Conservation (phyloP, 2,113 vertebrate genomes). For the Suricata suricatta region DNA sequence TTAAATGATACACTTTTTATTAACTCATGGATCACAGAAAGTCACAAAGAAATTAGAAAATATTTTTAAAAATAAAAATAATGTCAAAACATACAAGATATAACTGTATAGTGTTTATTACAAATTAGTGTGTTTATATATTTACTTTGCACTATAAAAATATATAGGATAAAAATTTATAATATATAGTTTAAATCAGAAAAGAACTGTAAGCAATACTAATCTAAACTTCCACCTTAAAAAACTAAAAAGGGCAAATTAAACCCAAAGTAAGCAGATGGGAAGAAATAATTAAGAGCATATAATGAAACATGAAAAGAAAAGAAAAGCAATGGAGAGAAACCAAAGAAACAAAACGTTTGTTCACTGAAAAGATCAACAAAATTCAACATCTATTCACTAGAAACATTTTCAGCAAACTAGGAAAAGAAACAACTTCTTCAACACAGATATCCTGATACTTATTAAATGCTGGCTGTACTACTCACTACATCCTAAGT, state of each 20-base stretch:
- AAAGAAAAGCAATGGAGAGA: not conserved
- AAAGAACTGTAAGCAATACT: not conserved
- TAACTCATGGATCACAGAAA: not conserved
- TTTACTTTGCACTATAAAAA: not conserved
- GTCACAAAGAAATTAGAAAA: not conserved
- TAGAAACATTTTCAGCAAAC: not conserved
- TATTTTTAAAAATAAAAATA: not conserved
- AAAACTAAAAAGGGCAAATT: not conserved
- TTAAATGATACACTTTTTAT: not conserved
- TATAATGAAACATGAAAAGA: not conserved
- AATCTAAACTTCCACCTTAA: not conserved
- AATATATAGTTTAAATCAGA: not conserved
- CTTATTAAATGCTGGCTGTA: not conserved
- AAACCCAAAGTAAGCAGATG: not conserved
- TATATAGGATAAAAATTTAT: not conserved
- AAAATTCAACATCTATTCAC: not conserved
- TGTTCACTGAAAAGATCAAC: not conserved
- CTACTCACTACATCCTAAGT: not conserved
- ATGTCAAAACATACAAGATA: not conserved
- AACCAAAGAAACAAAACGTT: not conserved
- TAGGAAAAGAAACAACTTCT: not conserved
- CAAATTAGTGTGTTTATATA: not conserved
- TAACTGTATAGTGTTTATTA: not conserved
- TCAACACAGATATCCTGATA: not conserved
- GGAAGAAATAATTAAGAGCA: not conserved